Conservation (phyloP, 2,113 vertebrate species). For the Tyrannus savana region DNA sequence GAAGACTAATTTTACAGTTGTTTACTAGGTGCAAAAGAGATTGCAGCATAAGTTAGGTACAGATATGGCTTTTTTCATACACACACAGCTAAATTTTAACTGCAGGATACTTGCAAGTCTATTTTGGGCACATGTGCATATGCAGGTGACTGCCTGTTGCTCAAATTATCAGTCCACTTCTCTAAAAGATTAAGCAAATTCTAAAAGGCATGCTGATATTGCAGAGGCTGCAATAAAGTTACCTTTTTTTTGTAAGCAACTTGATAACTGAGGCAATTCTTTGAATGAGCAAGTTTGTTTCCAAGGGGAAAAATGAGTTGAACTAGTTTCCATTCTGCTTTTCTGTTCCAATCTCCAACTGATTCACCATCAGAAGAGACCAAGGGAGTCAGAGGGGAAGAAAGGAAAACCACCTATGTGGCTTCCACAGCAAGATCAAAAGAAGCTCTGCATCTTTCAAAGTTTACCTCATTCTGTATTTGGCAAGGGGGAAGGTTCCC, state of each 20-base stretch:
- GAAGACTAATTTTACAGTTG: not conserved
- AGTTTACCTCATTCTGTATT: not conserved
- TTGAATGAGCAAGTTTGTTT: not conserved
- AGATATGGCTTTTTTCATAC: not conserved
- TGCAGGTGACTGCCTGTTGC: not conserved
- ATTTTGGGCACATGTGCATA: not conserved
- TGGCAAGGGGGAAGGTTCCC: not conserved
- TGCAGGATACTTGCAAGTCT: not conserved
- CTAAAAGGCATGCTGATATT: not conserved
- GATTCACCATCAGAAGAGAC: not conserved
- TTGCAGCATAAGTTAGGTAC: not conserved
- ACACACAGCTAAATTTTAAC: not conserved
- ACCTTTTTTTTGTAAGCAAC: not conserved
- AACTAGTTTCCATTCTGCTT: not conserved
- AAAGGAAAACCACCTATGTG: not conserved
- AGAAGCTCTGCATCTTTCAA: not conserved
- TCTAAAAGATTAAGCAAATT: not conserved
- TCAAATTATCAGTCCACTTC: not conserved
- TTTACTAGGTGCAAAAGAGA: not conserved
- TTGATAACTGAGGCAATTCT: not conserved
- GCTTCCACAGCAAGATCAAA: not conserved
- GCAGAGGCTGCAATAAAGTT: not conserved
- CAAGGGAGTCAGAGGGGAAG: fast-evolving
- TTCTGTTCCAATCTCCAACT: not conserved
- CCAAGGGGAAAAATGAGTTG: not conserved